Conservation (phyloP, 1,140 invertebrate genomes). For the Polypedilum vanderplanki region DNA sequence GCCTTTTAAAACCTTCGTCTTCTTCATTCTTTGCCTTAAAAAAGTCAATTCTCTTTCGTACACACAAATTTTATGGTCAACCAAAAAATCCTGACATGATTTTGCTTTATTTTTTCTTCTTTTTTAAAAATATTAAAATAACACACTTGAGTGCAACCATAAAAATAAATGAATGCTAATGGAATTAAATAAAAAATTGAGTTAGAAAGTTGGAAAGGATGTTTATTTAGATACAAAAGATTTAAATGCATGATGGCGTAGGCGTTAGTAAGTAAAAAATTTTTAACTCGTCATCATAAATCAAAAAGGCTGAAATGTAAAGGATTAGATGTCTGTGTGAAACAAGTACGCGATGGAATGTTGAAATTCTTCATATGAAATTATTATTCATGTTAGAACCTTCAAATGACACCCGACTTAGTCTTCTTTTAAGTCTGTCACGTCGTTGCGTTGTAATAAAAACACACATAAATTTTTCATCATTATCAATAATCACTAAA, state of each 20-base stretch:
- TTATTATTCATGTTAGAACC: constrained; percentile 1
- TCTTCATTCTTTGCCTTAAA: neutral
- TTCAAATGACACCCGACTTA: neutral
- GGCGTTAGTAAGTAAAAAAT: neutral
- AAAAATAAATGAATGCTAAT: constrained; percentile 14
- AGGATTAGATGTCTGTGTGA: constrained; percentile 2
- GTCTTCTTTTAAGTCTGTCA: too few relatives aligned
- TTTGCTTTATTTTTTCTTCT: neutral
- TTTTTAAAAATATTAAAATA: constrained; percentile 12
- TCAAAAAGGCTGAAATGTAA: neutral
- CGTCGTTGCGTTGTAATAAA: too few relatives aligned
- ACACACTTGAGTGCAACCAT: constrained; percentile 16
- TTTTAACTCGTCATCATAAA: neutral
- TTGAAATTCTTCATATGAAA: neutral
- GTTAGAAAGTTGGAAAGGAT: neutral
- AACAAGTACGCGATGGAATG: neutral
- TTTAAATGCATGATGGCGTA: neutral
- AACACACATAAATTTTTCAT: neutral
- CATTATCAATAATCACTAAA: constrained; percentile 2
- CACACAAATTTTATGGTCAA: neutral
- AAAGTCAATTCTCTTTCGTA: neutral
- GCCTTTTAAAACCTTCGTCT: neutral
- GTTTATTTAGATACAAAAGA: constrained; percentile 14
- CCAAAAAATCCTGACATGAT: neutral
- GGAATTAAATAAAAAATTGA: neutral